phyloP scores from a whole-genome alignment of 2,797 vertebrate species.

The Salmo trutta region DNA sequence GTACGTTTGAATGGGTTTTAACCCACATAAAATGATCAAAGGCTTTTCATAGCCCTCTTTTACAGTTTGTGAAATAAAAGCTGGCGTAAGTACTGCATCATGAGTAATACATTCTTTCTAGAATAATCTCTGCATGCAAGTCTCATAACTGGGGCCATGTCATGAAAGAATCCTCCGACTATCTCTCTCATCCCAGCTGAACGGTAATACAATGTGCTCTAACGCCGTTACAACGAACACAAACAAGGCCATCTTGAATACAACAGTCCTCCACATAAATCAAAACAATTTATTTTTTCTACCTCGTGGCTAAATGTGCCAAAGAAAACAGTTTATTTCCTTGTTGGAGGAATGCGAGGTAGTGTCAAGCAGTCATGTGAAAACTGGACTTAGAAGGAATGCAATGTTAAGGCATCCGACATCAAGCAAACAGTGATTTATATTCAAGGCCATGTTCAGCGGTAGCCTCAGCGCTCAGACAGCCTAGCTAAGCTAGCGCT shows the following conservation, averaged over 20 bases:
- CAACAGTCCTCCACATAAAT: background rate
- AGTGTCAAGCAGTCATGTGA: background rate
- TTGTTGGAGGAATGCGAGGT: background rate
- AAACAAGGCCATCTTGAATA: background rate
- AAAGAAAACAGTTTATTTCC: background rate
- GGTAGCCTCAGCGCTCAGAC: background rate
- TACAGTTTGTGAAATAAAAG: background rate
- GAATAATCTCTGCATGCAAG: background rate
- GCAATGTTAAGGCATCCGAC: background rate
- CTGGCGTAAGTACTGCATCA: background rate
- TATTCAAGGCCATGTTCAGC: background rate
- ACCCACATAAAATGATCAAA: background rate
- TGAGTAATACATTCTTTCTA: background rate
- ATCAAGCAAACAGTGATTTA: background rate
- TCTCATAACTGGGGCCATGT: background rate
- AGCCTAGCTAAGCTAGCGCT: background rate
- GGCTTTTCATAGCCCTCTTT: background rate
- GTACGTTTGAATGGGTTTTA: background rate
- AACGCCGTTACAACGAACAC: background rate
- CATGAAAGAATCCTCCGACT: background rate
- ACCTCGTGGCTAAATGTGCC: background rate
- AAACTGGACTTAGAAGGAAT: background rate
- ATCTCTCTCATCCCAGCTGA: background rate
- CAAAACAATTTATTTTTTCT: background rate
- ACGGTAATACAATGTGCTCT: background rate